These are phyloP conservation scores for Podotricha telesiphe DNA, from an alignment of 2,888 invertebrate species.

Conservation along the genomic window DNA sequence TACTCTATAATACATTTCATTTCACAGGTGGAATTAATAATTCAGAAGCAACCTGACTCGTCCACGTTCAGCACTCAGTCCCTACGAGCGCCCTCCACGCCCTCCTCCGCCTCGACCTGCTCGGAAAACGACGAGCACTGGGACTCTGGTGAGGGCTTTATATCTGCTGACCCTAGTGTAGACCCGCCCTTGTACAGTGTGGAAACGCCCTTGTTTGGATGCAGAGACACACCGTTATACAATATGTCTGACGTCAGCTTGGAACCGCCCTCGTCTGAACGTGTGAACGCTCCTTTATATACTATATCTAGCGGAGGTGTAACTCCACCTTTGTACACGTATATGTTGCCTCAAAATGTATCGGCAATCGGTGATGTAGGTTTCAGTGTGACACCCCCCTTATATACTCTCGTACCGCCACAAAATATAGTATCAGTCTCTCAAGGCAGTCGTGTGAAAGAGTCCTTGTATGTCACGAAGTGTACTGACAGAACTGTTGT, in stretches of 20 bases:
- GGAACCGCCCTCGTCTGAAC: not conserved
- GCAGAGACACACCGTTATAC: not conserved
- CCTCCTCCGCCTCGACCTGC: conserved; percentile 58
- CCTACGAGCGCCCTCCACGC: conserved; percentile 51
- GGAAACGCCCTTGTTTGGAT: not conserved
- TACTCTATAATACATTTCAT: not conserved
- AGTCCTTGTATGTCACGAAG: not conserved
- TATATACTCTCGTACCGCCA: not conserved
- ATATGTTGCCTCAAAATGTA: not conserved
- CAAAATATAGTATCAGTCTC: not conserved
- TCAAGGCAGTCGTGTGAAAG: not conserved
- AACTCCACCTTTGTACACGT: not conserved
- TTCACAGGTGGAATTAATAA: conserved; percentile 85
- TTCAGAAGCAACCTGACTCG: conserved; percentile 83
- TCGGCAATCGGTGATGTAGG: not conserved
- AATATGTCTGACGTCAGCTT: not conserved
- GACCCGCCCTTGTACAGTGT: conserved; percentile 17
- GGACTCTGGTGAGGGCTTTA: conserved; percentile 88
- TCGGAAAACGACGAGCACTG: conserved; percentile 83
- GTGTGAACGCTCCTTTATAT: not conserved
- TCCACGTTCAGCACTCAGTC: conserved; percentile 62
- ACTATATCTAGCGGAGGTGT: not conserved
- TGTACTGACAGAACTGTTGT: not conserved
- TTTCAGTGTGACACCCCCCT: conserved; percentile 8
- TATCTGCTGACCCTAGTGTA: conserved; percentile 19